phyloP scores from a whole-genome alignment of 1,140 invertebrate genomes.

The Cepaea nemoralis region DNA sequence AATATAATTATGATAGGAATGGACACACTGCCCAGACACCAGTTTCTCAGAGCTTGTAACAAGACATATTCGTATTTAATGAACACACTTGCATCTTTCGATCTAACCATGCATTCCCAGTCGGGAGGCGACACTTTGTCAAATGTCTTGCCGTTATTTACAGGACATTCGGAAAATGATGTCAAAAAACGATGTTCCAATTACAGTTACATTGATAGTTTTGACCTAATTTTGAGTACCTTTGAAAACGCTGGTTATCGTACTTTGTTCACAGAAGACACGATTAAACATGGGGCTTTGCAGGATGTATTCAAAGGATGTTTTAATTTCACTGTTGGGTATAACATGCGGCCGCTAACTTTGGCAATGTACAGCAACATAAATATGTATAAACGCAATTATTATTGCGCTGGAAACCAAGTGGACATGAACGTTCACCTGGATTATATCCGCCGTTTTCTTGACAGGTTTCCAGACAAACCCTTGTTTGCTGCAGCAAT shows the following conservation, averaged over 20 bases:
- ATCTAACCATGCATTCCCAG: too few relatives aligned
- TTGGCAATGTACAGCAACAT: not conserved
- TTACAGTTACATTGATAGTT: not conserved
- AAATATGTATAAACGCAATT: not conserved
- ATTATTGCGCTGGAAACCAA: not conserved
- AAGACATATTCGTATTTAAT: too few relatives aligned
- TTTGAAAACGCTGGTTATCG: too few relatives aligned
- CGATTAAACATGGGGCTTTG: not conserved
- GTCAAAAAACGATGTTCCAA: not conserved
- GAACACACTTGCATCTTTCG: too few relatives aligned
- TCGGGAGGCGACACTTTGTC: too few relatives aligned
- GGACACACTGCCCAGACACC: not conserved
- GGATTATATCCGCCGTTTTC: not conserved
- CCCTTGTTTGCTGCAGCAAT: not conserved
- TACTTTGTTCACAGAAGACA: not conserved
- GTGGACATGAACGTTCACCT: not conserved
- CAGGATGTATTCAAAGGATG: not conserved
- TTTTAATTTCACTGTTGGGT: not conserved
- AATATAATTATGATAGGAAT: conserved; percentile 1
- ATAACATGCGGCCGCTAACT: not conserved
- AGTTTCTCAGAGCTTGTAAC: not conserved
- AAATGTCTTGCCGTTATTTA: too few relatives aligned
- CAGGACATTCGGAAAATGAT: not conserved
- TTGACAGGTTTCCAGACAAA: not conserved
- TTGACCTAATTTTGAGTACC: not conserved